Percentiles rank a stretch among this genome's conserved stretches.
These are phyloP conservation scores for Corella eumyota DNA, from an alignment of 23 tunicate genomes.

Conservation along the genomic window DNA sequence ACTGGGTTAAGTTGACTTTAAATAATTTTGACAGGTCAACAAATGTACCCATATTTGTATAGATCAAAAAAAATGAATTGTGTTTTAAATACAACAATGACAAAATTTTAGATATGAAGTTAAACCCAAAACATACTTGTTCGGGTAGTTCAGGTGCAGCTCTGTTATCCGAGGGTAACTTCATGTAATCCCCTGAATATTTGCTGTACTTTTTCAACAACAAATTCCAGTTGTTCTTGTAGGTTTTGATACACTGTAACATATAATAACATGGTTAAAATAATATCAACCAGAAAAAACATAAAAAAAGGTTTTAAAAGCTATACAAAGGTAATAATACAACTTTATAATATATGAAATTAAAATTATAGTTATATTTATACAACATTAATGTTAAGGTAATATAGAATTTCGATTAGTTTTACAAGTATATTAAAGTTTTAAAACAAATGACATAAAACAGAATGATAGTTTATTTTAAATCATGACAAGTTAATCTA, in stretches of 20 bases:
- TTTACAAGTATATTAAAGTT: too few species aligned
- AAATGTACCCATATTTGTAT: too few species aligned
- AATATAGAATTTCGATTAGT: too few species aligned
- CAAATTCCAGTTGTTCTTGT: constrained; percentile 57
- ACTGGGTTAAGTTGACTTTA: too few species aligned
- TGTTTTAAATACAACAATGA: too few species aligned
- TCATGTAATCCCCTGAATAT: constrained; percentile 49
- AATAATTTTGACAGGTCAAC: too few species aligned
- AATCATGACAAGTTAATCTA: too few species aligned
- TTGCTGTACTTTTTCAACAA: constrained; percentile 50
- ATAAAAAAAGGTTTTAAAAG: background rate
- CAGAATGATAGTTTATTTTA: too few species aligned
- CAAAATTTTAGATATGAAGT: too few species aligned
- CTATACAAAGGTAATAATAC: background rate
- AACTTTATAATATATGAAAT: background rate
- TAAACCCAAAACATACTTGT: constrained; percentile 25
- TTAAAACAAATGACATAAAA: too few species aligned
- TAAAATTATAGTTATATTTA: background rate
- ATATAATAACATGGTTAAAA: background rate
- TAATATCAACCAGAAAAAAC: background rate
- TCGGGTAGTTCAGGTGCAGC: constrained; percentile 20
- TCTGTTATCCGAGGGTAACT: constrained; percentile 26
- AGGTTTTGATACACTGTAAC: constrained; percentile 66
- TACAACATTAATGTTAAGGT: background rate
- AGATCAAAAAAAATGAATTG: too few species aligned